Evolutionary conservation across 2,113 vertebrate genomes (phyloP).

Genomic region (Anarrhichthys ocellatus): DNA sequence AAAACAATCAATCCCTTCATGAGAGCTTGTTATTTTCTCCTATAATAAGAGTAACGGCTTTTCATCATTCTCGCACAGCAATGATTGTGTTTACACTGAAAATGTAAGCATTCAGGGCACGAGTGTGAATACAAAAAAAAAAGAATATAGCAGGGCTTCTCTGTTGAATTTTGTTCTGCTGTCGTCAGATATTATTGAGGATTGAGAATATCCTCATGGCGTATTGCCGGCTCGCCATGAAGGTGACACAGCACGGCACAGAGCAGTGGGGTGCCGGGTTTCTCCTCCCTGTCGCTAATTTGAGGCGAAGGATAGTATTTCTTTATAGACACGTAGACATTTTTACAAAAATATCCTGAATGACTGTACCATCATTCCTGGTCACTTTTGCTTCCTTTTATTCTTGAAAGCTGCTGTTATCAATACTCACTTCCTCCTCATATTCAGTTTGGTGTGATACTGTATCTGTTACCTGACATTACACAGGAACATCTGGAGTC

Average conservation of each 20-base stretch:
- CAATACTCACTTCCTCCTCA: not conserved
- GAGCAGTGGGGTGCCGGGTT: slow-evolving; percentile 23
- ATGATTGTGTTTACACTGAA: slow-evolving; percentile 76
- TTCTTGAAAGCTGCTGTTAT: not conserved
- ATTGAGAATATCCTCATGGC: slow-evolving; percentile 57
- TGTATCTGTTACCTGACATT: slow-evolving; percentile 15
- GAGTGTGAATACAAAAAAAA: slow-evolving; percentile 53
- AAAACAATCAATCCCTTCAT: slow-evolving; percentile 86
- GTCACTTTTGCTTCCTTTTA: slow-evolving; percentile 9
- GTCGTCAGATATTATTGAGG: slow-evolving; percentile 62
- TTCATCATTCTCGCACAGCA: slow-evolving; percentile 74
- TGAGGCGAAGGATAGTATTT: slow-evolving; percentile 45
- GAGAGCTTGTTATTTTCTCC: slow-evolving; percentile 83
- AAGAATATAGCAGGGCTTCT: slow-evolving; percentile 42
- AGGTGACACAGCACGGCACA: slow-evolving; percentile 58
- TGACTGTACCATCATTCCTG: not conserved
- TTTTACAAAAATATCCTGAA: slow-evolving; percentile 8
- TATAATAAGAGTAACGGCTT: slow-evolving; percentile 82
- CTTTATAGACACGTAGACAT: slow-evolving; percentile 25
- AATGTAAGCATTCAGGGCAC: slow-evolving; percentile 70
- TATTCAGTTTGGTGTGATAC: not conserved
- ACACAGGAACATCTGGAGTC: slow-evolving; percentile 47
- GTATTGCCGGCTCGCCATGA: slow-evolving; percentile 44
- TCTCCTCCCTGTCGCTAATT: slow-evolving; percentile 51
- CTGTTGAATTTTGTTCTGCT: slow-evolving; percentile 59